Evolutionary conservation across 2,888 invertebrate species (phyloP), one percentile per base, ranked within the genome.

Genomic region (Urechis unicinctus): DNA sequence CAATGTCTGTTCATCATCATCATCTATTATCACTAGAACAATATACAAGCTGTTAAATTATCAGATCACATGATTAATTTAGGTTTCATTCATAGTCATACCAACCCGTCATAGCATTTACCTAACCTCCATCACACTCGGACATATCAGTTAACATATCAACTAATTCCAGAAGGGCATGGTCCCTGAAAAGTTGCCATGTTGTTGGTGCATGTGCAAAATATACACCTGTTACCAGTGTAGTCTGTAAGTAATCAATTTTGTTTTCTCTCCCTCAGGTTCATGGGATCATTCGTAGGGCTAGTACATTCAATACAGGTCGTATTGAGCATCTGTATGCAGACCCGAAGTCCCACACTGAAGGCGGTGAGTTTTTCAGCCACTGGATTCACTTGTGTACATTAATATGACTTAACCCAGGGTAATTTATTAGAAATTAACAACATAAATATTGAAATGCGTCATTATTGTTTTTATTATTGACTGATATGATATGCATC

Each of bases 261-360:
- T 6, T 48, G 24, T 31, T 3, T 31, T 36, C 22, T 53, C 17
- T 17, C 5, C 28, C 22, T 45, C 68, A 81, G 75, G 82, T 98
- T 0, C 97, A 98, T 78, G 98, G 98, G 0, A 89, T 98, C 53
- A 89, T 98, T 49, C 82, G 98, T 22, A 82, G 98, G 29, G 88
- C 95, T 0, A 94, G 94, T 68, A 89, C 92, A 0, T 98, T 99
- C 77, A 99, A 98, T 78, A 99, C 98, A 0, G 87, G 87, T 3
- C 84, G 98, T 59, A 97, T 99, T 61, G 89, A 94, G 72, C 98
- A 99, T 79, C 81, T 99, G 52, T 97, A 98, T 77, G 88, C 86
- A 0, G 88, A 96, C 79, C 91, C 91, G 0, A 85, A 87, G 42
- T 86, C 88, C 26, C 97, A 97, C 78, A 86, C 85, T n/a, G 76